Base-by-base conservation (phyloP, 2,888 invertebrate genomes). In the Toxonevra muliebris region DNA sequence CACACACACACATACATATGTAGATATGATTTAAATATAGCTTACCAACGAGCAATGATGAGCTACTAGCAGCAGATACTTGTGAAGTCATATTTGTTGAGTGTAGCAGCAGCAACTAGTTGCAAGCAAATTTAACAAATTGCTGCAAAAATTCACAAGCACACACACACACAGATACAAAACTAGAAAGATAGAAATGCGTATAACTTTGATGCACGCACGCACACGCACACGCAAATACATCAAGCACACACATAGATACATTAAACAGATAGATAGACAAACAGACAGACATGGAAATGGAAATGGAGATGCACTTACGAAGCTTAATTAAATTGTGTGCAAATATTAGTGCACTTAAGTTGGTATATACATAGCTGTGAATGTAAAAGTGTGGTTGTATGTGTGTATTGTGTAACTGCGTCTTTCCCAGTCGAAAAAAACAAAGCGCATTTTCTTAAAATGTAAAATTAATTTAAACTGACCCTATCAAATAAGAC, bases 21-120 rank as follows among this genome's bases (percentile, higher is more conserved):
- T 30, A 30, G 30, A 4, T 30, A 30, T 30, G 30, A 4, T 30
- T 30, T 30, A 30, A 4, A 45, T 15, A 15, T 48, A n/a, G 61
- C 80, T 80, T 82, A 80, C 80, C 80, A 70, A 78, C 75, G 73
- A 80, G 75, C 76, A 82, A 73, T 75, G 65, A 64, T 65, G 74
- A 78, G 72, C 75, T 30, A 59, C 41, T 65, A 52, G 52, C 65
- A n/a, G 48, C 75, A 73, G 80, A 78, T 73, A 81, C 77, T 79
- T 82, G 82, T 66, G 81, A 79, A 73, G 77, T 77, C 82, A 81
- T 81, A 41, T 65, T 67, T 52, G 50, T 41, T 15, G 60, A 66
- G 52, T 69, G 19, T 41, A 20, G 41, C 41, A 61, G 41, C 41
- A 61, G 43, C 30, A 65, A 61, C n/a, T 55, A 48, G 57, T 41